Percentiles rank a stretch among this genome's conserved stretches.
phyloP scores from a whole-genome alignment of 2,888 invertebrate species.

The Salpingus planirostris region DNA sequence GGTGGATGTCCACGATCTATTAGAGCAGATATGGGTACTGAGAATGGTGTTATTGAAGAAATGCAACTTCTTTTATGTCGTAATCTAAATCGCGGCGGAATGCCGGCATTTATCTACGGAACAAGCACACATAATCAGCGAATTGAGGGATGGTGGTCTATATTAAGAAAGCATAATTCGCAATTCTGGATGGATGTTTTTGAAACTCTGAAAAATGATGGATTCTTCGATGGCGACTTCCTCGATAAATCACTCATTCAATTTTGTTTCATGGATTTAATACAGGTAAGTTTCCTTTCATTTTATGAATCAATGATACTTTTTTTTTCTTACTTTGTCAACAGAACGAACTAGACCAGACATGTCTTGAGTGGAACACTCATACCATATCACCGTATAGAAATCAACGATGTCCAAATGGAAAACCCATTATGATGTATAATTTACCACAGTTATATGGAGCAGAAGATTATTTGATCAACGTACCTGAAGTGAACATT shows the following conservation, averaged over 20 bases:
- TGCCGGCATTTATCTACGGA: slow-evolving; percentile 6
- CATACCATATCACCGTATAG: too few relatives aligned
- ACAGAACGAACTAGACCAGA: too few relatives aligned
- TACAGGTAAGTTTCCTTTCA: slow-evolving; percentile 1
- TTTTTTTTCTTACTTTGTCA: too few relatives aligned
- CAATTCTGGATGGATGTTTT: slow-evolving; percentile 10
- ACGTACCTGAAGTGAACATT: too few relatives aligned
- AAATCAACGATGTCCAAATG: too few relatives aligned
- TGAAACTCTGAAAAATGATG: slow-evolving; percentile 5
- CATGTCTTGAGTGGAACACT: too few relatives aligned
- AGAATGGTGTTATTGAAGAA: slow-evolving; percentile 1
- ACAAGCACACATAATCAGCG: slow-evolving; percentile 6
- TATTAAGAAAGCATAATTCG: slow-evolving; percentile 9
- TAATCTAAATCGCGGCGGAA: slow-evolving; percentile 1
- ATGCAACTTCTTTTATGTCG: not conserved
- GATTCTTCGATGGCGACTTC: not conserved
- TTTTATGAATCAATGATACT: too few relatives aligned
- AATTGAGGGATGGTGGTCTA: slow-evolving; percentile 10
- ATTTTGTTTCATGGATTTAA: not conserved
- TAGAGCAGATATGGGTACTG: slow-evolving; percentile 9
- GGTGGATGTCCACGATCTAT: slow-evolving; percentile 10
- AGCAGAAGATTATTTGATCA: too few relatives aligned
- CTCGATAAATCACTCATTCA: slow-evolving; percentile 1
- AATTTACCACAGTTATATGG: too few relatives aligned
- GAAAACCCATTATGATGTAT: too few relatives aligned